phyloP scores from a whole-genome alignment of 1,140 invertebrate genomes.

The Tribolium castaneum region DNA sequence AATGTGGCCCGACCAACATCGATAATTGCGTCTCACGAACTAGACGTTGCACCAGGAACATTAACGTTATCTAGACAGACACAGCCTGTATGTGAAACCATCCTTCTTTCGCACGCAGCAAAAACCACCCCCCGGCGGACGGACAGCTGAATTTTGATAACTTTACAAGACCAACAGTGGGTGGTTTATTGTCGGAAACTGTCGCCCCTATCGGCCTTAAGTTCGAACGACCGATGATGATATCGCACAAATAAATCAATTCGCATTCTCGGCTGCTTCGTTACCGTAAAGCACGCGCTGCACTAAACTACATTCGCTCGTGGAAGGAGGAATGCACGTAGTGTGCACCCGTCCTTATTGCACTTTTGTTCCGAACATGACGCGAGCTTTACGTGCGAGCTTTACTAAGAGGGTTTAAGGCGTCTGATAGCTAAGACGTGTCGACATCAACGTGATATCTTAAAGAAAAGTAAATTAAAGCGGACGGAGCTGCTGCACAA shows the following conservation, averaged over 20 bases:
- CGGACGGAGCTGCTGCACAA: constrained; percentile 2
- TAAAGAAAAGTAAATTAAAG: constrained; percentile 36
- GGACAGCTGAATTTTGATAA: background rate
- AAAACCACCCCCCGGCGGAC: background rate
- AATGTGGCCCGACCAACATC: constrained; percentile 31
- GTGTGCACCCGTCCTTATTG: background rate
- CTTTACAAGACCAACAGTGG: background rate
- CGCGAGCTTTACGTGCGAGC: background rate
- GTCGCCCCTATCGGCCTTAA: background rate
- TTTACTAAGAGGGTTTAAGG: background rate
- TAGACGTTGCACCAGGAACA: constrained; percentile 33
- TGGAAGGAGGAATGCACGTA: background rate
- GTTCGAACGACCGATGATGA: constrained; percentile 5
- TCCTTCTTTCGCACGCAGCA: background rate
- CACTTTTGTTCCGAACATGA: background rate
- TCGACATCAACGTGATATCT: constrained; percentile 35
- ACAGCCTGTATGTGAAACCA: background rate
- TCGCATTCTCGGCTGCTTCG: constrained; percentile 35
- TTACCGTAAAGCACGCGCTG: constrained; percentile 35
- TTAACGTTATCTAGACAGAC: constrained; percentile 26
- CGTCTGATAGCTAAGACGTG: constrained; percentile 27
- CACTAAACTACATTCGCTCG: constrained; percentile 30
- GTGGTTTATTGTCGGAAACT: background rate
- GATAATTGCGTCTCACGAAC: constrained; percentile 34
- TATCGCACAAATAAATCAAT: constrained; percentile 31